Evolutionary conservation across 2,797 vertebrate species (phyloP), one percentile per base, ranked within the genome.

Genomic region (Cynopterus sphinx): DNA sequence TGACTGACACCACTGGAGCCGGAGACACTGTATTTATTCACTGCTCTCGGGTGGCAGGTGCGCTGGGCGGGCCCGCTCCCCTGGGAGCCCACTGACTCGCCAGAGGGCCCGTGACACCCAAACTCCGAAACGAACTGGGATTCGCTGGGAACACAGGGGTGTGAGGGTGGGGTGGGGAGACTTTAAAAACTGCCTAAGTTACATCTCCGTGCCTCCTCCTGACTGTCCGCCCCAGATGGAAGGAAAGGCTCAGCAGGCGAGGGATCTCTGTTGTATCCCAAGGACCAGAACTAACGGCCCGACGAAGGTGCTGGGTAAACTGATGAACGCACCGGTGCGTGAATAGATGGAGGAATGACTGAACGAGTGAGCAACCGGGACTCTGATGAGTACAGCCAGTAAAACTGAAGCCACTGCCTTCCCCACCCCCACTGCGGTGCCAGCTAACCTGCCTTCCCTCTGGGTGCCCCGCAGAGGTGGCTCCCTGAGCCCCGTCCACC

Each of bases 361-460:
- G 28, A 21, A 24, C 3, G 11, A 46, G 59, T 0, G 6, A 39
- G 57, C 49, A 21, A 13, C 15, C 4, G 41, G 39, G 46, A 28
- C 16, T 12, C 63, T 17, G 71, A 28, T 2, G 26, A 7, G 57
- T 19, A 12, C 28, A 2, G 24, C 2, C 0, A 19, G 41, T 0
- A 3, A 43, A 46, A 49, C 28, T 0, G 22, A 57, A 49, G 65
- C 31, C 39, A 0, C 17, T 9, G 26, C 13, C 51, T 3, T 68
- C 49, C 36, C 22, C 11, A 36, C 3, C 22, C 39, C 13, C 13
- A 6, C 5, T 0, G 7, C 53, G 31, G 55, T 5, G 46, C 49
- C 55, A 16, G n/a, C 46, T 36, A 36, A 21, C 2, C 17, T 36
- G 24, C 67, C 43, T 9, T 36, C 33, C 33, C 16, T 26, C 49